A percentile compares a stretch with the other conserved stretches of the same genome.
phyloP scores from a whole-genome alignment of 2,888 invertebrate species.

The Isotomurus palustris region DNA sequence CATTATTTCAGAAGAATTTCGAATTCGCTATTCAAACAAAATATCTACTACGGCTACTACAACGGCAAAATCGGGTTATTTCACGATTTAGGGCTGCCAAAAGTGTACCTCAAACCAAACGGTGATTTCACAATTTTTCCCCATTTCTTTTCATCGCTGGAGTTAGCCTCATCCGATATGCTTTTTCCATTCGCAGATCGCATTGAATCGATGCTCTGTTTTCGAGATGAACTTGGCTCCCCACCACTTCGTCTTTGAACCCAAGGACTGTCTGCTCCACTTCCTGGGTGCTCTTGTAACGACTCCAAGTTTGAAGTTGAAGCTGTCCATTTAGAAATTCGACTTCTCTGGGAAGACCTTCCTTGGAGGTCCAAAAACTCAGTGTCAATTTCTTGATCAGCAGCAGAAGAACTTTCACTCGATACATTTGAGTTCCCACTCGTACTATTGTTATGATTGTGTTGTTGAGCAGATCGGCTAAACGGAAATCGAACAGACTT shows the following conservation, averaged over 20 bases:
- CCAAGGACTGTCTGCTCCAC: slow-evolving; percentile 41
- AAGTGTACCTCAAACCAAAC: slow-evolving; percentile 45
- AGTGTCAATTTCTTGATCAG: slow-evolving; percentile 48
- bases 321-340: slow-evolving; percentile 42
- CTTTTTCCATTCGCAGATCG: slow-evolving; percentile 7
- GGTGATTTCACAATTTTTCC: slow-evolving; percentile 45
- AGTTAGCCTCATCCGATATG: slow-evolving; percentile 17
- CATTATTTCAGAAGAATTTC: neutral
- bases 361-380: slow-evolving; percentile 68
- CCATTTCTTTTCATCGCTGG: slow-evolving; percentile 40
- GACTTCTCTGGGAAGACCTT: slow-evolving; percentile 60
- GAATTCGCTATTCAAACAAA: neutral
- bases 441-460: slow-evolving; percentile 2
- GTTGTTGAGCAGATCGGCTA: slow-evolving; percentile 14
- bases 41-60: neutral
- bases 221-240: slow-evolving; percentile 16
- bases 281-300: slow-evolving; percentile 36
- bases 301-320: slow-evolving; percentile 40
- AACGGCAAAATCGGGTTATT: neutral
- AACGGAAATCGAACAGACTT: slow-evolving; percentile 41
- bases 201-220: slow-evolving; percentile 3
- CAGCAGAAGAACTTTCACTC: slow-evolving; percentile 4
- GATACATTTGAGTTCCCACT: neutral
- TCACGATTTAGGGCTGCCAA: slow-evolving; percentile 26
- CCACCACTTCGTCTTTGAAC: slow-evolving; percentile 36